Base-by-base conservation (phyloP, 2,888 invertebrate genomes). In the Pyrocoelia pectoralis region DNA sequence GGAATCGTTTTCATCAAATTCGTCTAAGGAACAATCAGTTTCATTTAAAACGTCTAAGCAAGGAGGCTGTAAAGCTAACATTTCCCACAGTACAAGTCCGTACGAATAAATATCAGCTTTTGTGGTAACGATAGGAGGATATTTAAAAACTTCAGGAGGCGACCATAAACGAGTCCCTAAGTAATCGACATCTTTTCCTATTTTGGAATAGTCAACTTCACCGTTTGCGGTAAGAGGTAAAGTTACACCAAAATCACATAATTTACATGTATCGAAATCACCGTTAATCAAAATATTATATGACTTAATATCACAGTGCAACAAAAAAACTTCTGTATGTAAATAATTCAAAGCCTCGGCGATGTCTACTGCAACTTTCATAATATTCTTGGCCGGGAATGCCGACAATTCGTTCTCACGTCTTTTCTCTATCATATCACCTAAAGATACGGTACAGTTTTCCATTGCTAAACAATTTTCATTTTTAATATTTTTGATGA, bases 171-270 rank as follows among this genome's bases (percentile, higher is more conserved):
- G 84, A 0, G 94, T 94, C 4, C 94, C 94, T 70, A 87, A 84
- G 80, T 92, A 94, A 10, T 81, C 77, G 15, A 83, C 81, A 10
- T 85, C 81, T 2, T 83, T 84, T 43, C 84, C 83, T 9, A 81
- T 79, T 43, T 79, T 81, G 10, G 81, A 80, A 65, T 86, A 82
- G 71, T 89, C 86, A 17, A 92, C 75, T 1, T 83, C 79, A 0
- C 90, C 90, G 72, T 88, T 84, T 64, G 87, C 83, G 48, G 88
- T 87, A 1, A 94, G 77, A 0, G 90, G 89, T 64, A 93, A 73
- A 17, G 89, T 88, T n/a, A 93, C 92, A 1, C 94, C 94, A 77
- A 94, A 94, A 80, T 94, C 94, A 72, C 94, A 93, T 13, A 94
- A 80, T 78, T 95, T 94, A 68, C 93, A 90, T 1, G 85, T 83